Evolutionary conservation across 2,797 vertebrate genomes (phyloP).

Genomic region (Acanthurus lineatus): DNA sequence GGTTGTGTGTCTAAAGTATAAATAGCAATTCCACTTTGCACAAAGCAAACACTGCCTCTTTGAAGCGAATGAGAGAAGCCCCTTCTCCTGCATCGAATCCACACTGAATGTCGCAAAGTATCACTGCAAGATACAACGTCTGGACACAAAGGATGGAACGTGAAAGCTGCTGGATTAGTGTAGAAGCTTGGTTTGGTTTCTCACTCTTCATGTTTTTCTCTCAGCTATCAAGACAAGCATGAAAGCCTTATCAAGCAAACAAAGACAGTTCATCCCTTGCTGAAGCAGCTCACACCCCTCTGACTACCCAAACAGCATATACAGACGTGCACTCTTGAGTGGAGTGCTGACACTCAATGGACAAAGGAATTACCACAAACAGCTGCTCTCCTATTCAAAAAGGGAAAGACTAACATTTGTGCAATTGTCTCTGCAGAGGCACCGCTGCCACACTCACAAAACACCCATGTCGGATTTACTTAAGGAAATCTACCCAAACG

Average conservation of each 20-base stretch:
- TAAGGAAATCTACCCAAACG: constrained; percentile 21
- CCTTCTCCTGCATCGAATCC: constrained; percentile 45
- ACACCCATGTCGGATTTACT: constrained; percentile 38
- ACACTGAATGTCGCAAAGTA: constrained; percentile 19
- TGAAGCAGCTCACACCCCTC: constrained; percentile 75
- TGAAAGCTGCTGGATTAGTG: constrained; percentile 53
- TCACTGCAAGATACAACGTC: constrained; percentile 26
- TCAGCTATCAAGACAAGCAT: constrained; percentile 70
- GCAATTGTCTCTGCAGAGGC: constrained; percentile 44
- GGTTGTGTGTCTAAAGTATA: constrained; percentile 45
- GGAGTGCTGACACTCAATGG: constrained; percentile 71
- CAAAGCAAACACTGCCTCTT: constrained; percentile 60
- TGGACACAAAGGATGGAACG: constrained; percentile 53
- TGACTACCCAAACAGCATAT: constrained; percentile 51
- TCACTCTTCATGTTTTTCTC: constrained; percentile 54
- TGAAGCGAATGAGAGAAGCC: constrained; percentile 26
- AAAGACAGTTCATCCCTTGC: constrained; percentile 78
- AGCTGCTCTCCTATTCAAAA: constrained; percentile 69
- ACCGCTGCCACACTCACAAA: constrained; percentile 51
- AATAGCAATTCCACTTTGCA: constrained; percentile 66
- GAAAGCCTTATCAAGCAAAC: constrained; percentile 80
- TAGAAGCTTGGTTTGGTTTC: constrained; percentile 34
- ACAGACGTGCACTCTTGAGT: constrained; percentile 62
- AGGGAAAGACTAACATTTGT: constrained; percentile 54
- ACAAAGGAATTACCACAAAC: constrained; percentile 79